phyloP scores from a whole-genome alignment of 1,140 invertebrate genomes.

The Panagrolaimus sp. region DNA sequence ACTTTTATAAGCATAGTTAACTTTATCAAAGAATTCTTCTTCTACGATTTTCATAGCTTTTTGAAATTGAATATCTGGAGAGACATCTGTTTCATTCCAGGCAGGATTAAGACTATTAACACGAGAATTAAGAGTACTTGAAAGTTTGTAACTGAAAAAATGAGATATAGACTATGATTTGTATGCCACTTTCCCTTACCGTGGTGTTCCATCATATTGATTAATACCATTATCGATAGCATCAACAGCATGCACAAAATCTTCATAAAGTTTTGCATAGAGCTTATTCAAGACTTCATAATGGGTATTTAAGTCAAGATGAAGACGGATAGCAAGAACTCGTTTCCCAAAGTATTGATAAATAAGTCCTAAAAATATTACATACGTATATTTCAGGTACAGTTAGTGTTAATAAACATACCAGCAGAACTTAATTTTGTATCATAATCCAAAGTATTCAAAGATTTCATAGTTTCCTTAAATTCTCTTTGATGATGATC shows the following conservation, averaged over 20 bases:
- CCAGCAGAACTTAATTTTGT: conserved; percentile 82
- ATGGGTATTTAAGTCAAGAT: conserved; percentile 55
- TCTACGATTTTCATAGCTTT: conserved; percentile 75
- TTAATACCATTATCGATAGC: conserved; percentile 88
- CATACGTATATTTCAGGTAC: too few species aligned
- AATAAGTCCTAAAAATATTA: too few species aligned
- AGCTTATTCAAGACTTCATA: conserved; percentile 64
- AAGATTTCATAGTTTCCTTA: conserved; percentile 65
- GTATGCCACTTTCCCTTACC: too few species aligned
- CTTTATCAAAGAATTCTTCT: conserved; percentile 72
- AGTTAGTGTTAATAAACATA: too few species aligned
- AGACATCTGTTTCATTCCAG: conserved; percentile 70
- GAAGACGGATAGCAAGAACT: conserved; percentile 67
- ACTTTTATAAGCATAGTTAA: conserved; percentile 69
- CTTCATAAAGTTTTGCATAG: conserved; percentile 80
- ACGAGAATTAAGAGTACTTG: conserved; percentile 72
- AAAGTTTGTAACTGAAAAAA: conserved; percentile 68
- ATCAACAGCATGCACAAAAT: conserved; percentile 87
- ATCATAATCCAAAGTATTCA: conserved; percentile 61
- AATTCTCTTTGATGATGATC: conserved; percentile 90
- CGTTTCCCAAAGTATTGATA: conserved; percentile 83
- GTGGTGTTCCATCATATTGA: conserved; percentile 69
- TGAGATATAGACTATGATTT: too few species aligned
- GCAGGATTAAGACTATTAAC: conserved; percentile 75
- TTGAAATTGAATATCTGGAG: conserved; percentile 60